These are phyloP conservation scores for Ctena decussata DNA, from an alignment of 2,888 invertebrate species.

Conservation along the genomic window DNA sequence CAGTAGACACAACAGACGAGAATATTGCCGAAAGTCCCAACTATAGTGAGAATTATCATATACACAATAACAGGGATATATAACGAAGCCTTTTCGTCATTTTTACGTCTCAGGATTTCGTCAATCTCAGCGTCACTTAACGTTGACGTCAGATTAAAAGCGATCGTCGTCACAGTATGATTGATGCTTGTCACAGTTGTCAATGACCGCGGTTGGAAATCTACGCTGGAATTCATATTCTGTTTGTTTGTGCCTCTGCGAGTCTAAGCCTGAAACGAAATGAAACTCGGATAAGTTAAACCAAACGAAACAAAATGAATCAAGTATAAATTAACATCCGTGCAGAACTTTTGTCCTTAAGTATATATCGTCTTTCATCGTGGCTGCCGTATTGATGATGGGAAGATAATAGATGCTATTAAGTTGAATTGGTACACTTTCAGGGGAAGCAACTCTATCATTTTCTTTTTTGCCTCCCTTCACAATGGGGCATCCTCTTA, in stretches of 20 bases:
- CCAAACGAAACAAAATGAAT: too few species aligned
- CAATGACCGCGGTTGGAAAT: neutral
- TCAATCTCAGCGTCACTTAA: constrained; percentile 26
- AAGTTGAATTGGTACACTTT: too few species aligned
- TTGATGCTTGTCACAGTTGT: neutral
- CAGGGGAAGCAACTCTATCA: too few species aligned
- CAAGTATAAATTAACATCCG: too few species aligned
- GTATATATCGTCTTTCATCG: too few species aligned
- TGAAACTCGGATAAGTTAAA: neutral
- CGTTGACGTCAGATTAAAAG: neutral
- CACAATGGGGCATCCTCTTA: too few species aligned
- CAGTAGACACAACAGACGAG: constrained; percentile 81
- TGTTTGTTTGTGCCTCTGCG: neutral
- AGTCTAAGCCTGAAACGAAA: neutral
- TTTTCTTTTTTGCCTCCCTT: too few species aligned
- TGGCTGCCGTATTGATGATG: too few species aligned
- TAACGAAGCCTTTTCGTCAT: constrained; percentile 77
- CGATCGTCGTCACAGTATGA: neutral
- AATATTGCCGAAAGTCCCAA: constrained; percentile 79
- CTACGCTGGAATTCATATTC: neutral
- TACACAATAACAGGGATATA: constrained; percentile 82
- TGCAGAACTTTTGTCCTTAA: too few species aligned
- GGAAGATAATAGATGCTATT: too few species aligned
- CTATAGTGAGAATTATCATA: constrained; percentile 73
- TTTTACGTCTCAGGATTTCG: constrained; percentile 52